Evolutionary conservation across 2,113 vertebrate species (phyloP).

Genomic region (Eupsittula cactorum): DNA sequence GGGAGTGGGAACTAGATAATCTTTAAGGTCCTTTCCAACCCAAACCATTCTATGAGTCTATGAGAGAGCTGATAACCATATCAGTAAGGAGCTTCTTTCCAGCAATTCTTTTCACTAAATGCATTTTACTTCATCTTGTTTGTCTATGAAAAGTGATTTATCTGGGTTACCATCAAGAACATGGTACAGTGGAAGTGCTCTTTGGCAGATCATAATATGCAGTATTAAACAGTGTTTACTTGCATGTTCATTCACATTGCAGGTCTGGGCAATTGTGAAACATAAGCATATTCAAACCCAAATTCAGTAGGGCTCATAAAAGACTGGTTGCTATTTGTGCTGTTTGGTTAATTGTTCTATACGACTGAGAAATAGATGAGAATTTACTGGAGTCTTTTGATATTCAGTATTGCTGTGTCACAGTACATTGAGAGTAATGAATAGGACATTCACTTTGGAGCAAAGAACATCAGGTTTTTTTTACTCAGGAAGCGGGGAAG

Average conservation of each 20-base stretch:
- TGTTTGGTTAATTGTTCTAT: slow-evolving; percentile 33
- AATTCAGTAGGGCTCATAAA: not conserved
- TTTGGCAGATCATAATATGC: not conserved
- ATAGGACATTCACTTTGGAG: slow-evolving; percentile 1
- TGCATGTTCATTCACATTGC: not conserved
- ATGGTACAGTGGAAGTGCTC: not conserved
- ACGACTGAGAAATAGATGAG: not conserved
- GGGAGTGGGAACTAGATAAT: not conserved
- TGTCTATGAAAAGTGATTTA: not conserved
- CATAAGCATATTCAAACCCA: not conserved
- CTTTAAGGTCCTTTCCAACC: not conserved
- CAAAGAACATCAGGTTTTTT: slow-evolving; percentile 29
- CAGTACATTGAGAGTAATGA: slow-evolving; percentile 45
- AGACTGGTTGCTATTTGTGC: not conserved
- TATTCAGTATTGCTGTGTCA: slow-evolving; percentile 13
- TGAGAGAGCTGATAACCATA: not conserved
- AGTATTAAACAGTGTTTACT: not conserved
- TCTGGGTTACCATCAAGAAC: not conserved
- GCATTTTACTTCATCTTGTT: not conserved
- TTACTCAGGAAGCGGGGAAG: not conserved
- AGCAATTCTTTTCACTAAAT: not conserved
- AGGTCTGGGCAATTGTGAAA: not conserved
- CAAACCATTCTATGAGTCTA: not conserved
- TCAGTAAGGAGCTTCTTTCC: not conserved
- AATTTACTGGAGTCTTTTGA: slow-evolving; percentile 17